phyloP scores from a whole-genome alignment of 2,113 vertebrate species.

The Hippolais icterina region DNA sequence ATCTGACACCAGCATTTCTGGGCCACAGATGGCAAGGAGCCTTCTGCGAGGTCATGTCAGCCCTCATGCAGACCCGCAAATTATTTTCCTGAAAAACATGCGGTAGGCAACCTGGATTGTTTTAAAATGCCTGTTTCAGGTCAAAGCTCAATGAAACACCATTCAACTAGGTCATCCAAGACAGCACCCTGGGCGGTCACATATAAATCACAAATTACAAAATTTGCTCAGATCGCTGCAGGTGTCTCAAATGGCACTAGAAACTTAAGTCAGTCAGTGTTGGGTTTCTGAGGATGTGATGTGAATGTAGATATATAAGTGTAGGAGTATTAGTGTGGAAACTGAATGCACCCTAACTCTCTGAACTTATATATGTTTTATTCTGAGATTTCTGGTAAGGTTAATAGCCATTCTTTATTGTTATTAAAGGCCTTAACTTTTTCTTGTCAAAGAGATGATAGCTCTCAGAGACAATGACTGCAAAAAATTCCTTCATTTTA shows the following conservation, averaged over 20 bases:
- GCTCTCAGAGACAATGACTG: conserved; percentile 3
- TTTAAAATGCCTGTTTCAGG: neutral
- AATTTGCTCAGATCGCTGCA: neutral
- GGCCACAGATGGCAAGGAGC: neutral
- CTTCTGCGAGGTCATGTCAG: neutral
- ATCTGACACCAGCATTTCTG: neutral
- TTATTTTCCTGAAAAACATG: neutral
- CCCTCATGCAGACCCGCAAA: neutral
- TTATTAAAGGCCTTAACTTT: conserved; percentile 23
- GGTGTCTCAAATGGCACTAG: neutral
- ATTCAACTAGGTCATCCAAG: neutral
- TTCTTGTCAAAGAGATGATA: neutral
- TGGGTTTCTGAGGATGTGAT: neutral
- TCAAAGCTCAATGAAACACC: neutral
- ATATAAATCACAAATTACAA: neutral
- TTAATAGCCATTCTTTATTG: neutral
- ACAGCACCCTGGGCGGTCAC: fast-evolving
- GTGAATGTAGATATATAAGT: neutral
- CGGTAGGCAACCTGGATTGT: neutral
- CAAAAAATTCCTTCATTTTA: conserved; percentile 18
- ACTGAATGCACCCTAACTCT: neutral
- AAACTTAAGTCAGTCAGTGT: neutral
- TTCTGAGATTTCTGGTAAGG: neutral
- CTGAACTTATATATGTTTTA: neutral
- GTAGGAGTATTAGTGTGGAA: neutral